Evolutionary conservation across 2,113 vertebrate species (phyloP).

Genomic region (mouse (Mus musculus)): DNA sequence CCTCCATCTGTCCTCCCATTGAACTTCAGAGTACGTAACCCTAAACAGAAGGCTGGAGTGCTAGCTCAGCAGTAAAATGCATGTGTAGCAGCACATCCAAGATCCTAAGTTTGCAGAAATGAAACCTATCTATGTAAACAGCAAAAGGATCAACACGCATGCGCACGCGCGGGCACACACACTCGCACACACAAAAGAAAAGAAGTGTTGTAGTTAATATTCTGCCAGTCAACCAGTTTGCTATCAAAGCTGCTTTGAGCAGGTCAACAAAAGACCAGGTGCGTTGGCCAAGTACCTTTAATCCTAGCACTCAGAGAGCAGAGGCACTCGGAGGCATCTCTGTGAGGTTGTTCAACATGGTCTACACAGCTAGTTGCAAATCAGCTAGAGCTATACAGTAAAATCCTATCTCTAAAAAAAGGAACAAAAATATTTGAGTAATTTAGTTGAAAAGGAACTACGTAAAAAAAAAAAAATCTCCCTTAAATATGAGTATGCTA

Average conservation of each 20-base stretch:
- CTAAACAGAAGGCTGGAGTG: background rate
- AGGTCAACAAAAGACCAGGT: background rate
- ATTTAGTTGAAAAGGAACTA: constrained; percentile 18
- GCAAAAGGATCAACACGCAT: background rate
- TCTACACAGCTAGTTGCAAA: background rate
- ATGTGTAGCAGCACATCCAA: background rate
- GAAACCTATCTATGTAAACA: background rate
- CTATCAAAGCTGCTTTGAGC: background rate
- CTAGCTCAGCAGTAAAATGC: background rate
- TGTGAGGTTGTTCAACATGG: background rate
- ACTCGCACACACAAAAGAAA: background rate
- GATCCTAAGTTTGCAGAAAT: background rate
- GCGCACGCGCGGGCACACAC: too few species aligned
- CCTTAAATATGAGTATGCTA: constrained; percentile 22
- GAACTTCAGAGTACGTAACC: constrained; percentile 14
- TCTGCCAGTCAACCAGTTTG: constrained; percentile 19
- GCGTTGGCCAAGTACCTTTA: background rate
- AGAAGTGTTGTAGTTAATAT: background rate
- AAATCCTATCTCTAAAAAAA: background rate
- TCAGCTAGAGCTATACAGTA: background rate
- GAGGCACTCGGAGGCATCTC: background rate
- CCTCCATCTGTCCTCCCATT: background rate
- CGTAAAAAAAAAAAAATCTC: constrained; percentile 3
- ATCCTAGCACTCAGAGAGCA: background rate
- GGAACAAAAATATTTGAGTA: constrained; percentile 40